Evolutionary conservation across 2,888 invertebrate genomes (phyloP), one percentile per base, ranked within the genome.

Genomic region (Danaus chrysippus): DNA sequence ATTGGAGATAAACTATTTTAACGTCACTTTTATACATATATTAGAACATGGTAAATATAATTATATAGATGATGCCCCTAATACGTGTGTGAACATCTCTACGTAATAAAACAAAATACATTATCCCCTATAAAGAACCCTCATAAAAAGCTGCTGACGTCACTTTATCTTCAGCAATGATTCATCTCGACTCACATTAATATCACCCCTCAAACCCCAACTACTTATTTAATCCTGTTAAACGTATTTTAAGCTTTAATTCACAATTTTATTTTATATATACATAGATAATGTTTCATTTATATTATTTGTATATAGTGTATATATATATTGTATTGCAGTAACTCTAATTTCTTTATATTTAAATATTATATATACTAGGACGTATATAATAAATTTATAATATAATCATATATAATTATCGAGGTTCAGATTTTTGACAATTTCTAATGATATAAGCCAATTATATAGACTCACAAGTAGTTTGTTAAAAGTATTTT

Each of bases 151-250:
- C 68, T 71, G 72, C 72, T 73, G 71, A 73, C 69, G 65, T 68
- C 69, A 63, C 53, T 68, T 70, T 75, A 75, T 78, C 78, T 70
- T 69, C 69, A 23, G 54, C 71, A 69, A 82, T 82, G 76, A 82
- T 78, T 82, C 79, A 79, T 81, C 74, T 78, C 73, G 74, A 78
- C 79, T 76, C 80, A 73, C 49, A 15, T 17, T 49, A 49, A 49
- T 49, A 17, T 15, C n/a, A 11, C 17, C 49, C 15, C 11, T 49
- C 17, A 49, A 17, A 49, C 10, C 49, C 15, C 49, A 15, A 17
- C 17, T 17, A 10, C 15, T 10, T 49, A 17, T 17, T 49, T 49
- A 49, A 49, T 49, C 49, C 17, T 49, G 17, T 17, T 15, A 49
- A 49, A 49, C 23, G 23, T 34, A 34, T 34, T 34, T 34, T 34